phyloP scores from a whole-genome alignment of 2,113 vertebrate genomes.

The Ammodytes marinus region DNA sequence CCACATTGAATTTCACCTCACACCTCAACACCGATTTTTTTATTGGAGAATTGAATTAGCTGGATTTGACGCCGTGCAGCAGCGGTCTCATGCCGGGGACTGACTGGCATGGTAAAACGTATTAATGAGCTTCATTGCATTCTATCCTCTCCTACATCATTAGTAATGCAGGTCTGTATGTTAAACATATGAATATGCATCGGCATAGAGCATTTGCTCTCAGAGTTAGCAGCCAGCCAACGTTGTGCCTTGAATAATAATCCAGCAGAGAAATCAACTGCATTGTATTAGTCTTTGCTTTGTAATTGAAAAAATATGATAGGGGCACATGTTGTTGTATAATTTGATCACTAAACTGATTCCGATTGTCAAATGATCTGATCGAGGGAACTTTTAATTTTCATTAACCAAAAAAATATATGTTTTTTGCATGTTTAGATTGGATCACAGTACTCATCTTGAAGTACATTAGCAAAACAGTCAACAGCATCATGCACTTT shows the following conservation, averaged over 20 bases:
- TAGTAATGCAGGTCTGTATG: constrained; percentile 84
- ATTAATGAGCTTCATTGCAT: constrained; percentile 83
- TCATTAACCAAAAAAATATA: constrained; percentile 23
- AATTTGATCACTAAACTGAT: constrained; percentile 23
- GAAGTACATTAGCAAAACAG: constrained; percentile 6
- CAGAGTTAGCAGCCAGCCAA: constrained; percentile 76
- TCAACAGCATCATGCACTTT: not conserved
- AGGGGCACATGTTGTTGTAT: constrained; percentile 31
- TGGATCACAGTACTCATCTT: constrained; percentile 19
- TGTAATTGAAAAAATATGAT: constrained; percentile 60
- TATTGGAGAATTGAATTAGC: constrained; percentile 59
- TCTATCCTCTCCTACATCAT: constrained; percentile 73
- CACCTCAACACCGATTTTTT: constrained; percentile 28
- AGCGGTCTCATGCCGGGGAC: constrained; percentile 46
- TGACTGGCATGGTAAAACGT: constrained; percentile 80
- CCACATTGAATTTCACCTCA: constrained; percentile 32
- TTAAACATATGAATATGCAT: constrained; percentile 90
- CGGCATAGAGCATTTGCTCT: constrained; percentile 78
- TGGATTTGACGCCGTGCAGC: constrained; percentile 50
- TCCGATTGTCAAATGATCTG: constrained; percentile 40
- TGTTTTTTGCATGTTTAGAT: constrained; percentile 40
- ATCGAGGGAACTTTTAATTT: not conserved
- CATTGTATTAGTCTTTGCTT: constrained; percentile 47
- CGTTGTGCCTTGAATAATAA: constrained; percentile 85
- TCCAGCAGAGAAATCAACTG: constrained; percentile 55